phyloP scores from a whole-genome alignment of 2,113 vertebrate species.

The Thunnus thynnus region DNA sequence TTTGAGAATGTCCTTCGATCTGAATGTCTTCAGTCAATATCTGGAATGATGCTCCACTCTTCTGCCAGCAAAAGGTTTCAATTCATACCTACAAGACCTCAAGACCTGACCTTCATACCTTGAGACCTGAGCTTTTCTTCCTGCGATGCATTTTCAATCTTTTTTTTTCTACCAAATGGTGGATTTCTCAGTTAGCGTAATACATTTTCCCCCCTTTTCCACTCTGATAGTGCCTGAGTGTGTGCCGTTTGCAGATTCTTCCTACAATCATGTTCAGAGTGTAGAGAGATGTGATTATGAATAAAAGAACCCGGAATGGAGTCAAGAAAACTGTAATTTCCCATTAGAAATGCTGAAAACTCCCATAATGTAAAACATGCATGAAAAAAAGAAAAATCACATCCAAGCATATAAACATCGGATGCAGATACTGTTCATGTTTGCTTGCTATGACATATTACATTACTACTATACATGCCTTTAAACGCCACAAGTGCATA shows the following conservation, averaged over 20 bases:
- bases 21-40: too few relatives aligned
- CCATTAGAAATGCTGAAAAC: not conserved
- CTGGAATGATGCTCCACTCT: too few relatives aligned
- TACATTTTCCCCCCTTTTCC: not conserved
- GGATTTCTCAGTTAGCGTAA: not conserved
- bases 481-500: constrained; percentile 29
- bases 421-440: not conserved
- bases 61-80: not conserved
- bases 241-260: not conserved
- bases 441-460: not conserved
- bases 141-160: not conserved
- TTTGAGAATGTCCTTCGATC: too few relatives aligned
- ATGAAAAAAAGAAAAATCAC: not conserved
- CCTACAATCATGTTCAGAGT: not conserved
- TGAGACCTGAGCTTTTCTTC: not conserved
- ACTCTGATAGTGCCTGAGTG: not conserved
- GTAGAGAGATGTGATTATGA: constrained; percentile 10
- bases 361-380: not conserved
- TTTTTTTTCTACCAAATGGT: not conserved
- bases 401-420: not conserved
- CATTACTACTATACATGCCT: not conserved
- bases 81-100: too few relatives aligned
- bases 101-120: too few relatives aligned
- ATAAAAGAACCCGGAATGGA: constrained; percentile 14
- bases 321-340: not conserved